Conservation (phyloP, 2,888 invertebrate species). For the Cantharis lateralis region DNA sequence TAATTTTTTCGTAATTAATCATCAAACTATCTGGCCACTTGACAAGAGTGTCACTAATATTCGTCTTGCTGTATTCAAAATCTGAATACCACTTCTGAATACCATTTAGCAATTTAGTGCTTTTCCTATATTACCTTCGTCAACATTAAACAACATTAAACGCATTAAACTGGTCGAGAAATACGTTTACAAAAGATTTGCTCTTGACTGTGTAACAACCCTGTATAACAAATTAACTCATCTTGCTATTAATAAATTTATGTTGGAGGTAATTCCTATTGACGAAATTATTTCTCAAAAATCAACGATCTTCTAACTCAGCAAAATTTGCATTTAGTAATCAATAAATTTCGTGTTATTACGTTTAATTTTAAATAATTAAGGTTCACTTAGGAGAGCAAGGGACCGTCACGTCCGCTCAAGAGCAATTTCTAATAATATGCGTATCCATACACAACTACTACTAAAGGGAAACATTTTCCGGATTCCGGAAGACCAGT, state of each 20-base stretch:
- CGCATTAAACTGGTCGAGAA: background rate
- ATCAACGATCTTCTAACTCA: background rate
- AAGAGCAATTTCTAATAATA: conserved; percentile 15
- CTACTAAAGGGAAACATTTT: conserved; percentile 10
- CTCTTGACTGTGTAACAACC: background rate
- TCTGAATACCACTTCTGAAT: background rate
- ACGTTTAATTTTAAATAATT: conserved; percentile 13
- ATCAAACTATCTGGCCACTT: background rate
- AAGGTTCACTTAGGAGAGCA: conserved; percentile 11
- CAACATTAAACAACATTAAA: background rate
- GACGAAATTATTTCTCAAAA: background rate
- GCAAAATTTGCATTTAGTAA: background rate
- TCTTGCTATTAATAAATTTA: background rate
- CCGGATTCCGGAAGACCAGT: conserved; percentile 24
- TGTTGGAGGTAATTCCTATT: background rate
- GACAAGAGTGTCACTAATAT: background rate
- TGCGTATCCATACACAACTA: conserved; percentile 5
- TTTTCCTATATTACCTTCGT: background rate
- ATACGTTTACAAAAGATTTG: background rate
- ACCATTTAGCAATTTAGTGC: background rate
- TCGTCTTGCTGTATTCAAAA: background rate
- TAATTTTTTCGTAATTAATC: background rate
- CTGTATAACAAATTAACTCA: background rate
- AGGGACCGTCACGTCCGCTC: conserved; percentile 5
- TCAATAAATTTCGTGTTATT: background rate